phyloP scores from a whole-genome alignment of 1,140 invertebrate genomes.

The Brachionus rubens region DNA sequence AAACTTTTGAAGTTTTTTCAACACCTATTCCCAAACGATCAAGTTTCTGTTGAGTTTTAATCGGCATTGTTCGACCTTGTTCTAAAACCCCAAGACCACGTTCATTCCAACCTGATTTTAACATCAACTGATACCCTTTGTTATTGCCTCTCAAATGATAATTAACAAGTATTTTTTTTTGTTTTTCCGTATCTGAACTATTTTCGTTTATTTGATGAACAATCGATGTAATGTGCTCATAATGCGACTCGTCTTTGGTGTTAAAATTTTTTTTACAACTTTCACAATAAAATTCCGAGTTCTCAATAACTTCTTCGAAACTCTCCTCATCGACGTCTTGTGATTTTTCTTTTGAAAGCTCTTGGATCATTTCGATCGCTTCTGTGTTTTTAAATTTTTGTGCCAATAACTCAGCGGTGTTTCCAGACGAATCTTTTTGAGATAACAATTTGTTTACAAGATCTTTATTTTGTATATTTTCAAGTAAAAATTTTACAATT shows the following conservation, averaged over 20 bases:
- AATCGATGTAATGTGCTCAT: slow-evolving; percentile 12
- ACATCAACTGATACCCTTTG: slow-evolving; percentile 43
- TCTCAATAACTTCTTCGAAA: background rate
- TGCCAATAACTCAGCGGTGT: background rate
- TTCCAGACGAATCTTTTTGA: slow-evolving; percentile 12
- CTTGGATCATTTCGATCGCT: background rate
- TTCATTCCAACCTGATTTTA: slow-evolving; percentile 46
- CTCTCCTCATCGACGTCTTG: background rate
- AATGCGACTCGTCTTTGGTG: background rate
- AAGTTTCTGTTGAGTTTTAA: slow-evolving; percentile 24
- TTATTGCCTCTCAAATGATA: slow-evolving; percentile 25
- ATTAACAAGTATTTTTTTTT: background rate
- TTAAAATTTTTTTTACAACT: slow-evolving; percentile 30
- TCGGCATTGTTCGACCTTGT: slow-evolving; percentile 39
- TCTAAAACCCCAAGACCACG: slow-evolving; percentile 37
- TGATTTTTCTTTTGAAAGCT: background rate
- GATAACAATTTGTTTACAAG: background rate
- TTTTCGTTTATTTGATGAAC: slow-evolving; percentile 36
- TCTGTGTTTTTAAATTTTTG: slow-evolving; percentile 4
- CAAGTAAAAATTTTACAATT: background rate
- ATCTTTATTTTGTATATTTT: background rate
- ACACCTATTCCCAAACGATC: slow-evolving; percentile 42
- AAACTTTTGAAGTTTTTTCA: background rate
- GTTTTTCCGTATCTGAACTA: background rate
- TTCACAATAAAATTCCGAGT: slow-evolving; percentile 17